These are phyloP conservation scores for Telenomus remus DNA, from an alignment of 1,140 invertebrate genomes.

Conservation along the genomic window DNA sequence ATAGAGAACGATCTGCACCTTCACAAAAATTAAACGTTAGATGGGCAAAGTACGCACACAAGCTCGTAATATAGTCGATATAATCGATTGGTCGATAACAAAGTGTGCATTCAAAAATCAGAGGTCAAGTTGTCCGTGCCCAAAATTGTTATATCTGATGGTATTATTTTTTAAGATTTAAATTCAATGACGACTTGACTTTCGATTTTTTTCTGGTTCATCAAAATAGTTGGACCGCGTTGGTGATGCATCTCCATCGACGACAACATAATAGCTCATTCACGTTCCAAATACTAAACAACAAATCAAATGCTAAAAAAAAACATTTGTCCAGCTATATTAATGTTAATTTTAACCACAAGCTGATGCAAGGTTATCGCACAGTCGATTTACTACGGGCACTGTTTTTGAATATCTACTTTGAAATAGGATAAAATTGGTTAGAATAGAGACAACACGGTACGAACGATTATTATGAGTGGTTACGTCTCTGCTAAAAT, in stretches of 20 bases:
- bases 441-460: slow-evolving; percentile 57
- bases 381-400: slow-evolving; percentile 24
- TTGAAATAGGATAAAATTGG: slow-evolving; percentile 49
- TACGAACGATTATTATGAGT: slow-evolving; percentile 51
- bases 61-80: slow-evolving; percentile 36
- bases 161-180: no score
- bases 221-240: no score
- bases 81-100: slow-evolving; percentile 19
- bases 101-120: not conserved
- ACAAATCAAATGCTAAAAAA: no score
- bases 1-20: slow-evolving; percentile 52
- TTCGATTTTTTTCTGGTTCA: no score
- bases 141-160: slow-evolving; percentile 7
- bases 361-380: no score
- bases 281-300: no score
- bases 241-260: no score
- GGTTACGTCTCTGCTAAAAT: slow-evolving; percentile 49
- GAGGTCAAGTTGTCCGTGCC: not conserved
- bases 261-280: no score
- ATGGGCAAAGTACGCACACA: slow-evolving; percentile 57
- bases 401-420: slow-evolving; percentile 46
- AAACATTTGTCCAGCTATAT: no score
- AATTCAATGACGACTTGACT: not conserved
- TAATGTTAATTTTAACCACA: no score
- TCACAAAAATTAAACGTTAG: slow-evolving; percentile 46